Evolutionary conservation across 2,113 vertebrate genomes (phyloP), one percentile per base, ranked within the genome.

Genomic region (Regulus satrapa): DNA sequence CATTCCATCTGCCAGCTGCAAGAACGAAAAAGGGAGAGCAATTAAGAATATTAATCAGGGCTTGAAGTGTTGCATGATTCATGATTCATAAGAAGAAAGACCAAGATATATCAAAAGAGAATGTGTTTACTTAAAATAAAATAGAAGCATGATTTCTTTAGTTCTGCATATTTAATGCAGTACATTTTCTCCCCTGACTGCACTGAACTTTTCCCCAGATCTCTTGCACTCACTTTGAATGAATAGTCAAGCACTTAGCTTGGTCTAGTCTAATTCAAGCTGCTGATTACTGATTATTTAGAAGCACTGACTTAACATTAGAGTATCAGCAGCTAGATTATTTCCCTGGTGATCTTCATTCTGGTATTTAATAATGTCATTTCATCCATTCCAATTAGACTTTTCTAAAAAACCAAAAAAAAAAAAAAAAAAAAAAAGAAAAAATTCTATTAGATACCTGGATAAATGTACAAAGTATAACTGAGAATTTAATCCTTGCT

Each of bases 11-110:
- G 94, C 92, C 96, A 96, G 96, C 95, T 94, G 97, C 90, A 89
- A 78, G 67, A 84, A 79, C 2, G 4, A 88, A 96, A 88, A 94
- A 94, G 67, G 16, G 59, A 96, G 90, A 91, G 88, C 91, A 97
- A 96, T 97, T 97, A 97, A 89, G 93, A 90, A 88, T 88, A 91
- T 98, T 98, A 96, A 97, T 97, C 94, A 92, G 61, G 59, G 40
- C 77, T 95, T 84, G 71, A 96, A 97, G 95, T 85, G 80, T 58
- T 79, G 54, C 58, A 76, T 97, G 96, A 97, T 95, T 97, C 92
- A 91, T 71, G 55, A 88, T 56, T 91, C 92, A 86, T 28, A 4
- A 32, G 54, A 96, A 95, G 89, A 97, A 94, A 96, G 55, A 86
- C 66, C 72, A 92, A 93, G 75, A 96, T 76, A 93, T 63, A 95